Conservation (phyloP, 2,113 vertebrate species). For the Centropristis striata region DNA sequence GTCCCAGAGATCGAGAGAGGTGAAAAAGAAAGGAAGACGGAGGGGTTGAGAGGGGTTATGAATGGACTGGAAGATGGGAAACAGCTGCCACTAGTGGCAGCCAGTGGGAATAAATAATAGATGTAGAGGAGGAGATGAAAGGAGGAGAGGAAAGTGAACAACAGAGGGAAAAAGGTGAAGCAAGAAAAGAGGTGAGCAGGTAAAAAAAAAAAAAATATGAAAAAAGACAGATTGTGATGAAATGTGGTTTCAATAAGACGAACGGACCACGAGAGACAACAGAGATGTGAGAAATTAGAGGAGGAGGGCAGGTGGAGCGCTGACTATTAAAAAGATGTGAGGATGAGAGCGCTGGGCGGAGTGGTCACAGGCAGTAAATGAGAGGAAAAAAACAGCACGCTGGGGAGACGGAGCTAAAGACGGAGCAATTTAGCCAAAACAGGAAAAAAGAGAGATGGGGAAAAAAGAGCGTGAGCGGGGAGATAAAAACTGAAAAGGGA, state of each 20-base stretch:
- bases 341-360: constrained; percentile 56
- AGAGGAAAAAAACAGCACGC: constrained; percentile 26
- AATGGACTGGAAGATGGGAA: constrained; percentile 58
- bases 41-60: constrained; percentile 39
- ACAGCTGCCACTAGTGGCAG: constrained; percentile 78
- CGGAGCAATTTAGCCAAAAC: constrained; percentile 57
- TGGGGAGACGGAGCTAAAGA: constrained; percentile 54
- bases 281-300: constrained; percentile 56
- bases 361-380: constrained; percentile 52
- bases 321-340: constrained; percentile 50
- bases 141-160: constrained; percentile 27
- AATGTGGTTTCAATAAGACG: constrained; percentile 40
- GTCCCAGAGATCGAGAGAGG: constrained; percentile 40
- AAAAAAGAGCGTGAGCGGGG: constrained; percentile 45
- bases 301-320: constrained; percentile 49
- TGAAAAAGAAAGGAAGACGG: constrained; percentile 7
- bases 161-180: constrained; percentile 24
- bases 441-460: constrained; percentile 46
- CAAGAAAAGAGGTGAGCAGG: neutral
- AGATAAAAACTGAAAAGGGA: constrained; percentile 58
- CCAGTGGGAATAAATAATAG: constrained; percentile 61
- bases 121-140: constrained; percentile 44
- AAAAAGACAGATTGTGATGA: constrained; percentile 33
- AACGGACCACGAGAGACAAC: constrained; percentile 42
- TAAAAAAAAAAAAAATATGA: constrained; percentile 24